Evolutionary conservation across 2,113 vertebrate genomes (phyloP).

Genomic region (Hippocampus barbouri): DNA sequence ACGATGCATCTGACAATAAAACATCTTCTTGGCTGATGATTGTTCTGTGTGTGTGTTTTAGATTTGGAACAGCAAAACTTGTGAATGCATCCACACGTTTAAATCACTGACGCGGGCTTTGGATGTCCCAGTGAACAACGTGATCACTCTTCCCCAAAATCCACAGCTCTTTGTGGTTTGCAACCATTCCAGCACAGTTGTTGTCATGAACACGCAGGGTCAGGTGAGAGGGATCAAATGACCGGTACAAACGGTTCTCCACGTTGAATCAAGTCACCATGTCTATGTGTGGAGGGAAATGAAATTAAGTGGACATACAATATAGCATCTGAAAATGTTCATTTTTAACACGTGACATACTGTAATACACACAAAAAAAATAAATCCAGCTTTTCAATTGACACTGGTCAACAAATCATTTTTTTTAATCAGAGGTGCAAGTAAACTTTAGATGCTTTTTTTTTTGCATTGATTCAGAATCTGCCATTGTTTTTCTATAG

Average conservation of each 20-base stretch:
- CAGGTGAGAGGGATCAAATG: slow-evolving; percentile 75
- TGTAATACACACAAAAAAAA: too few relatives aligned
- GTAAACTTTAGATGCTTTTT: too few relatives aligned
- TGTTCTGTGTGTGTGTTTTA: slow-evolving; percentile 43
- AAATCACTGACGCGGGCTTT: slow-evolving; percentile 83
- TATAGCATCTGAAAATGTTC: too few relatives aligned
- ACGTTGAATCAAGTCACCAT: background rate
- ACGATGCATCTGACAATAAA: background rate
- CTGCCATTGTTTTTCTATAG: too few relatives aligned
- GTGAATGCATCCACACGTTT: slow-evolving; percentile 89
- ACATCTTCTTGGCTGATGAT: background rate
- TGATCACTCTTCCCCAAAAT: slow-evolving; percentile 88
- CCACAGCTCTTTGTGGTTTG: slow-evolving; percentile 95
- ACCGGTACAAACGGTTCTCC: background rate
- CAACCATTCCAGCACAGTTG: slow-evolving; percentile 89
- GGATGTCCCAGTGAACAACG: slow-evolving; percentile 91
- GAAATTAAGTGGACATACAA: background rate
- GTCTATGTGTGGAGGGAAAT: background rate
- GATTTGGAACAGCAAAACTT: slow-evolving; percentile 94
- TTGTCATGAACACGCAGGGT: slow-evolving; percentile 93
- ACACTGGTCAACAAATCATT: too few relatives aligned
- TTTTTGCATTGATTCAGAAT: too few relatives aligned
- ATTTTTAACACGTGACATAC: too few relatives aligned
- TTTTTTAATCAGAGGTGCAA: too few relatives aligned
- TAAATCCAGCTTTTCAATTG: too few relatives aligned